Base-by-base conservation (phyloP, 2,797 vertebrate species). In the Australoheros facetus region DNA sequence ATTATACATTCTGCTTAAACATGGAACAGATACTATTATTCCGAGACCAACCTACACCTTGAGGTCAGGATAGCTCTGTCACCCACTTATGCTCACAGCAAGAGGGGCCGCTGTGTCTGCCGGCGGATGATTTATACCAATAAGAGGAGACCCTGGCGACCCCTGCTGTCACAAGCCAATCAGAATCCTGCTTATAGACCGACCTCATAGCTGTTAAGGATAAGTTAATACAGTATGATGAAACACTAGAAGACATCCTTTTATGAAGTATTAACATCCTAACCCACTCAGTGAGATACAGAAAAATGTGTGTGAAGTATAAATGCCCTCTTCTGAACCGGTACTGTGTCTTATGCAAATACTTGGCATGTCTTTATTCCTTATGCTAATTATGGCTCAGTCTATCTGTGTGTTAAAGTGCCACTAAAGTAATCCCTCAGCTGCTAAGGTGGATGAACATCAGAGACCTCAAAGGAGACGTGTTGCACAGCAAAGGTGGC, bases 1-100 rank as follows among this genome's bases (percentile, higher is more conserved):
- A 93, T 92, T 91, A 94, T 90, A 89, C 90, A 93, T 92, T 58
- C 80, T 56, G 80, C 84, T 92, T 91, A 89, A 93, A 90, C 85
- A 75, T 37, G 80, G 78, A 89, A 76, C 85, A 87, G 91, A 93
- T 84, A 91, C 87, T 89, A 91, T 94, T 93, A 91, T 94, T 92
- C 91, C 60, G 80, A 86, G 82, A 83, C 59, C 88, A 71, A 85
- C 85, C 89, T 85, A 87, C 84, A 88, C 85, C 81, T 88, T 73
- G 28, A 85, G 92, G 90, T 92, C 85, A 82, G n/a, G 76, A 73
- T 55, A 72, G 57, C 62, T 79, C 80, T 23, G 39, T 73, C 81
- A 75, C 81, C 81, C 86, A 87, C 82, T 89, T 83, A 85, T 73
- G 80, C 85, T 79, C 58, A 5, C 85, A 75, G 85, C 79, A 4